These are phyloP conservation scores for Burhinus oedicnemus DNA, from an alignment of 2,113 vertebrate species.

Conservation along the genomic window DNA sequence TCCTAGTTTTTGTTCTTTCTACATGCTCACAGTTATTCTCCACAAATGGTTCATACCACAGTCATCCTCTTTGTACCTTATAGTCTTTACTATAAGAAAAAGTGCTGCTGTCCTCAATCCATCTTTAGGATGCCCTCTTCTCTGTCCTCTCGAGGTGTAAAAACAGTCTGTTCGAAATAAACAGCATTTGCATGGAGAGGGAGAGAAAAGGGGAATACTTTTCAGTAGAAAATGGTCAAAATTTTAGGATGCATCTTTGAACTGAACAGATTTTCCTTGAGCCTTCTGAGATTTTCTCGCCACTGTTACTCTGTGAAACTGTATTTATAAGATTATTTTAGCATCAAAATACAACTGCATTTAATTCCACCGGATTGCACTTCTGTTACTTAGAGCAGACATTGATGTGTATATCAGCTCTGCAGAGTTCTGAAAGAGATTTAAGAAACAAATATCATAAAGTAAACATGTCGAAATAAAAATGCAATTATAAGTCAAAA, in stretches of 20 bases:
- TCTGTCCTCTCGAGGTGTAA: neutral
- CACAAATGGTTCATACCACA: neutral
- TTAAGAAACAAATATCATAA: slow-evolving; percentile 32
- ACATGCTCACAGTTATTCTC: neutral
- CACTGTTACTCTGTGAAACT: neutral
- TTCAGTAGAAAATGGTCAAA: neutral
- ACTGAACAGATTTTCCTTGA: neutral
- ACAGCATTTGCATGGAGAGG: neutral
- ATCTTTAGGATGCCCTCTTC: neutral
- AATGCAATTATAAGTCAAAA: slow-evolving; percentile 29
- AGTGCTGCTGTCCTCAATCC: neutral
- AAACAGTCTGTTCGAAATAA: neutral
- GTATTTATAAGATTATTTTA: slow-evolving; percentile 49
- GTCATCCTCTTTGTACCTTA: neutral
- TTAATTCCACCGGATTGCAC: slow-evolving; percentile 44
- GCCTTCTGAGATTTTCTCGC: slow-evolving; percentile 1
- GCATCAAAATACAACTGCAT: slow-evolving; percentile 21
- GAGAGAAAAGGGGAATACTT: neutral
- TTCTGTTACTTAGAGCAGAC: slow-evolving; percentile 21
- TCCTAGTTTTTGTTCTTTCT: neutral
- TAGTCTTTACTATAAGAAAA: neutral
- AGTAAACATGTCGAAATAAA: slow-evolving; percentile 25
- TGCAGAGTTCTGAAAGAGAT: slow-evolving; percentile 7
- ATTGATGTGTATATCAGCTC: neutral
- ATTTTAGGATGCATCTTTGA: neutral